Evolutionary conservation across 2,797 vertebrate species (phyloP).

Genomic region (Iguana delicatissima): DNA sequence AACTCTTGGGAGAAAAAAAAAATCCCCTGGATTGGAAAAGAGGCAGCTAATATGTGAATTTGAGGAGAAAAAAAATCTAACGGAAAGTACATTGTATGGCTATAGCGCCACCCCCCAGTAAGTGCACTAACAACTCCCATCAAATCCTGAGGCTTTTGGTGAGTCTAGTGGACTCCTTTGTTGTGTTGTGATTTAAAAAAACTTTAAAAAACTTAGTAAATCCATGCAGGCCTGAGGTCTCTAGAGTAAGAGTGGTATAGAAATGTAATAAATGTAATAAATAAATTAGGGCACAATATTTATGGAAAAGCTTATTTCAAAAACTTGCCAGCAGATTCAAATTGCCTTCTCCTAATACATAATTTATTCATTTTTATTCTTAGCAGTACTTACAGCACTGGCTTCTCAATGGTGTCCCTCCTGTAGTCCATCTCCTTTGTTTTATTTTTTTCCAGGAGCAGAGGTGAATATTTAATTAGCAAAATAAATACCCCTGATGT

Average conservation of each 20-base stretch:
- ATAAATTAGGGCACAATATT: conserved; percentile 30
- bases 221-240: background rate
- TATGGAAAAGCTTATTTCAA: conserved; percentile 66
- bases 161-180: no score
- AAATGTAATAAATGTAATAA: background rate
- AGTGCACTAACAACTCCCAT: no score
- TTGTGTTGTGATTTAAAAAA: background rate
- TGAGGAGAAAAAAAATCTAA: no score
- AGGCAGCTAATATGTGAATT: no score
- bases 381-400: conserved; percentile 40
- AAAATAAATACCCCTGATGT: conserved; percentile 68
- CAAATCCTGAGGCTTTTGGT: no score
- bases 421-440: conserved; percentile 49
- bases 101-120: no score
- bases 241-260: background rate
- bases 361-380: conserved; percentile 74
- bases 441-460: conserved; percentile 63
- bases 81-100: no score
- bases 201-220: background rate
- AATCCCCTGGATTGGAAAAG: no score
- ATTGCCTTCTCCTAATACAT: conserved; percentile 61
- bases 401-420: conserved; percentile 54
- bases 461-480: conserved; percentile 67
- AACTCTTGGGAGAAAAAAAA: no score
- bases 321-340: conserved; percentile 56